Base-by-base conservation (phyloP, 2,888 invertebrate species). In the Helobdella robusta region DNA sequence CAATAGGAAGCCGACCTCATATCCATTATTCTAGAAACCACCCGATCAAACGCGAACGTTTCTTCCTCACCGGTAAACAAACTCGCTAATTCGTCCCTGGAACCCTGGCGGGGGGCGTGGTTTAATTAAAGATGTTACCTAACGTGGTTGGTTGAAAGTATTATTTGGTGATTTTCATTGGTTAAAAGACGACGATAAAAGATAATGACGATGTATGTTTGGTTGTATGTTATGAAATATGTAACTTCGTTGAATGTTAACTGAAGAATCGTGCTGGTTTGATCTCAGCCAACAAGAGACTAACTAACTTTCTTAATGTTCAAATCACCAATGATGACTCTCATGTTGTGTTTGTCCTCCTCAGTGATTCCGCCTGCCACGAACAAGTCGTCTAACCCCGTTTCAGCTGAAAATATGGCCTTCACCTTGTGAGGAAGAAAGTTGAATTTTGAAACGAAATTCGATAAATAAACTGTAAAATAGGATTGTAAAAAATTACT, bases 31-130 rank as follows among this genome's bases (percentile, higher is more conserved):
- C 98, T 83, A 0, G 97, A 97, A 32, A 93, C 79, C 28, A 95
- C 94, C 66, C 98, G 84, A 74, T 94, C 92, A 77, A 89, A 93
- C 0, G 98, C 97, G 81, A 98, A 98, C 74, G 92, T 30, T 82
- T 99, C 98, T 80, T 99, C 98, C 78, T 92, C 91, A 0, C 97
- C 97, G 0, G 93, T 94, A 75, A 98, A 97, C 72, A 98, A 73
- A 74, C 89, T 92, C 2, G 92, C 88, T 70, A 85, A 84, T 25
- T 88, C 85, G 74, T 87, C 84, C 65, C 86, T 86, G 28, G 65
- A 66, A 30, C 70, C 71, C 72, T 71, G 62, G 18, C 30, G 44
- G 28, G 18, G 23, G 36, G 2, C 18, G 18, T 11, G 44, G 11
- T 18, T 2, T 30, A 2, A 23, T 44, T 4, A 58, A 32, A 11